A percentile compares a stretch with the other conserved stretches of the same genome.
Conservation (phyloP, 1,140 invertebrate genomes). For the Apis cerana region DNA sequence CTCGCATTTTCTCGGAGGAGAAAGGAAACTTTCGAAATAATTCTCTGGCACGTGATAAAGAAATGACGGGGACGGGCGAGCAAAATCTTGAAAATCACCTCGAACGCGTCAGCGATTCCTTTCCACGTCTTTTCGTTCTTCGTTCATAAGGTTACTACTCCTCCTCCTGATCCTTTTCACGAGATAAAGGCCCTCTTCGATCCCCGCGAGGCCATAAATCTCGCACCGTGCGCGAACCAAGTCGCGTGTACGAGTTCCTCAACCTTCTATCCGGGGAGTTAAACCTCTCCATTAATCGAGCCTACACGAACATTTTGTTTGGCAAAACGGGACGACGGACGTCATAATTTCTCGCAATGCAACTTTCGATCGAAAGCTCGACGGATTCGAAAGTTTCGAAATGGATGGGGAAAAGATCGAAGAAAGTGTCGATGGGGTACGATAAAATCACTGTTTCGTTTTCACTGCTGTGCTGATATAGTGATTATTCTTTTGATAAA, state of each 20-base stretch:
- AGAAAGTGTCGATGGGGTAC: no score
- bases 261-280: background rate
- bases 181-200: constrained; percentile 35
- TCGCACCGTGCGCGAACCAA: constrained; percentile 28
- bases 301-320: constrained; percentile 1
- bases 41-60: background rate
- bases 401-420: background rate
- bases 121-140: constrained; percentile 22
- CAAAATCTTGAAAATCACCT: constrained; percentile 12
- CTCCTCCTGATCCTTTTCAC: constrained; percentile 15
- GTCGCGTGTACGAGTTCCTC: constrained; percentile 40
- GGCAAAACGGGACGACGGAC: no score
- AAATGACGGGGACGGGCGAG: background rate
- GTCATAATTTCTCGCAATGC: no score
- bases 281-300: constrained; percentile 22
- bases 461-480: no score
- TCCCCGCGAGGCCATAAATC: constrained; percentile 35
- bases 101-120: constrained; percentile 47
- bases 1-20: background rate
- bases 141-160: constrained; percentile 31
- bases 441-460: no score
- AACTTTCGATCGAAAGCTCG: no score
- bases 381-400: no score
- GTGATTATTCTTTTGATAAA: no score
- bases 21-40: background rate